Conservation (phyloP, 2,888 invertebrate species). For the Andrena dorsata region DNA sequence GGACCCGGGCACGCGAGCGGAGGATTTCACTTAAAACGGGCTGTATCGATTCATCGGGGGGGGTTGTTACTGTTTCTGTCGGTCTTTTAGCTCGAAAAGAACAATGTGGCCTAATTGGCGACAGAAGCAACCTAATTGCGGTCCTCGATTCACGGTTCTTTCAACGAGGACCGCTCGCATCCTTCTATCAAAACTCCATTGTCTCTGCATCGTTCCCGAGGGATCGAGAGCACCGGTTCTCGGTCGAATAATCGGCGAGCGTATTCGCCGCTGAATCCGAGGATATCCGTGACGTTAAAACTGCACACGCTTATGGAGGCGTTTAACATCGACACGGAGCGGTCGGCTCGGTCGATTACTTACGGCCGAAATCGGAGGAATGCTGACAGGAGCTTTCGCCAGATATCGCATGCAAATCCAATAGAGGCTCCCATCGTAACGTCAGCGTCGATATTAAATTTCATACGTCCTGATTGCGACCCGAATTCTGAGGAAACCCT, state of each 20-base stretch:
- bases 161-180: not conserved
- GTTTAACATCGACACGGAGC: constrained; percentile 12
- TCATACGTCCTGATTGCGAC: constrained; percentile 62
- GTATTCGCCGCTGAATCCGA: constrained; percentile 12
- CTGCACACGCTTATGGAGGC: constrained; percentile 4
- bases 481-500: constrained; percentile 57
- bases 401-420: constrained; percentile 59
- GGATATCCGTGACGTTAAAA: constrained; percentile 14
- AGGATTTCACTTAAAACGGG: not conserved
- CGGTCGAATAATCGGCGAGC: not conserved
- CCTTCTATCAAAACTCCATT: not conserved
- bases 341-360: constrained; percentile 36
- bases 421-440: constrained; percentile 43
- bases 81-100: not conserved
- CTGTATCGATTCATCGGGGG: no score
- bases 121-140: not conserved
- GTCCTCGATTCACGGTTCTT: no score
- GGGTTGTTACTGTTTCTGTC: no score
- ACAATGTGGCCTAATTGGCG: not conserved
- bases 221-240: not conserved
- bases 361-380: constrained; percentile 16
- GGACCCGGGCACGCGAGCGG: not conserved
- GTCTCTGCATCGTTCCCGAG: not conserved
- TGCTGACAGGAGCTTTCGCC: constrained; percentile 46
- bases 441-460: constrained; percentile 61